Conservation (phyloP, 2,797 vertebrate species). For the Pyrrhura leucotis region DNA sequence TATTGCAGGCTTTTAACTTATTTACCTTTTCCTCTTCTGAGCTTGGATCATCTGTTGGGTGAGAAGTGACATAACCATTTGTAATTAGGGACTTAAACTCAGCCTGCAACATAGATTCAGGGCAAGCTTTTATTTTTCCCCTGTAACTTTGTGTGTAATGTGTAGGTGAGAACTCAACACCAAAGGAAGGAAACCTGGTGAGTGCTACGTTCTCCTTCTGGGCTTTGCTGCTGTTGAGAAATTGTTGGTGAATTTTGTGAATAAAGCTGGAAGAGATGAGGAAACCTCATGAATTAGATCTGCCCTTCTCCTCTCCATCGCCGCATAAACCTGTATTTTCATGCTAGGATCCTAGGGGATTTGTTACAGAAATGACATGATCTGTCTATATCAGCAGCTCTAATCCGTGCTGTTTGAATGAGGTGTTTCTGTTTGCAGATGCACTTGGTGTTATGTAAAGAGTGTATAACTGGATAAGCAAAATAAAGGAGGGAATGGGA, state of each 20-base stretch:
- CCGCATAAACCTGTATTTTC: background rate
- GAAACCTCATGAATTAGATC: background rate
- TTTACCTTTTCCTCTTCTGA: background rate
- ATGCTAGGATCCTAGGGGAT: background rate
- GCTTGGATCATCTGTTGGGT: background rate
- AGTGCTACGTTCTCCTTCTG: background rate
- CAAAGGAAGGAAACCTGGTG: background rate
- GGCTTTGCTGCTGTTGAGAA: background rate
- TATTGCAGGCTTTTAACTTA: background rate
- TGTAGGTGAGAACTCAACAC: background rate
- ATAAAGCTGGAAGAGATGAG: background rate
- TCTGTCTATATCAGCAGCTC: background rate
- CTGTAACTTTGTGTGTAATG: background rate
- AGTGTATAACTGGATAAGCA: background rate
- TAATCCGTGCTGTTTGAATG: background rate
- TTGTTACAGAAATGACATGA: background rate
- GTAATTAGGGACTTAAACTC: background rate
- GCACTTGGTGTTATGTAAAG: background rate
- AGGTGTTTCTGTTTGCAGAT: conserved; percentile 11
- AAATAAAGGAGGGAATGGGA: background rate
- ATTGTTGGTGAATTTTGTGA: background rate
- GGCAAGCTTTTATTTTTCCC: fast-evolving
- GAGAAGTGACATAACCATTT: background rate
- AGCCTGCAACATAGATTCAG: background rate
- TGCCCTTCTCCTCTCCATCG: background rate